Evolutionary conservation across 2,113 vertebrate genomes (phyloP).

Genomic region (Ranitomeya imitator): DNA sequence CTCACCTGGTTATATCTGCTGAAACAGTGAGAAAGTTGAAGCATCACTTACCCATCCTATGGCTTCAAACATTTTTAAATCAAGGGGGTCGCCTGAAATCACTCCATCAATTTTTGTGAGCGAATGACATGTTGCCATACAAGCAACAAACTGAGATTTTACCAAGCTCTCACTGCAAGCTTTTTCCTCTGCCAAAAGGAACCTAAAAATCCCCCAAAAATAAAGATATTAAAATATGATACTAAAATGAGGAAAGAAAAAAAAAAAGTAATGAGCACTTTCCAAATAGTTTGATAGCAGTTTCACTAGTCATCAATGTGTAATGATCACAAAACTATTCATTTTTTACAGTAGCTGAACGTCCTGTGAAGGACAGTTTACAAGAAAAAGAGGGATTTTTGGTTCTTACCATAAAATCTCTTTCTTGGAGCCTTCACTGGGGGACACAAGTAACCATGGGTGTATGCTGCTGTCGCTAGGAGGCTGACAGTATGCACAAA

Average conservation of each 20-base stretch:
- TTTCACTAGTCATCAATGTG: too few species aligned
- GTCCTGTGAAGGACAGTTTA: background rate
- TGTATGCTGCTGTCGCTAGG: too few species aligned
- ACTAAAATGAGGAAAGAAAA: too few species aligned
- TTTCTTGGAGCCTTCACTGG: too few species aligned
- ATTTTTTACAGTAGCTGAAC: too few species aligned
- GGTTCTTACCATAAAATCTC: too few species aligned
- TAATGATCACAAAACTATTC: too few species aligned
- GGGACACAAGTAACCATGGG: too few species aligned
- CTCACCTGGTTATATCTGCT: too few species aligned
- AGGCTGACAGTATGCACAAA: too few species aligned
- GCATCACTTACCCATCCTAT: constrained; percentile 89
- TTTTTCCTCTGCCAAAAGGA: constrained; percentile 85
- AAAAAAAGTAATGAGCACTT: background rate
- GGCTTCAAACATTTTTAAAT: constrained; percentile 98
- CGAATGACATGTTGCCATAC: constrained; percentile 98
- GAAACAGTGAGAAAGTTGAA: background rate
- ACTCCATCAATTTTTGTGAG: constrained; percentile 96
- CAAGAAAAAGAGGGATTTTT: too few species aligned
- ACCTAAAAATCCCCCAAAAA: constrained; percentile 69
- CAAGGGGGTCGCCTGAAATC: constrained; percentile 93
- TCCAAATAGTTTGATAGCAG: background rate
- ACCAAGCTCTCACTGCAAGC: constrained; percentile 85
- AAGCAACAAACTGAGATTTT: constrained; percentile 92
- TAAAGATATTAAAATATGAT: background rate